Evolutionary conservation across 2,113 vertebrate genomes (phyloP).

Genomic region (Psilopogon haemacephalus): DNA sequence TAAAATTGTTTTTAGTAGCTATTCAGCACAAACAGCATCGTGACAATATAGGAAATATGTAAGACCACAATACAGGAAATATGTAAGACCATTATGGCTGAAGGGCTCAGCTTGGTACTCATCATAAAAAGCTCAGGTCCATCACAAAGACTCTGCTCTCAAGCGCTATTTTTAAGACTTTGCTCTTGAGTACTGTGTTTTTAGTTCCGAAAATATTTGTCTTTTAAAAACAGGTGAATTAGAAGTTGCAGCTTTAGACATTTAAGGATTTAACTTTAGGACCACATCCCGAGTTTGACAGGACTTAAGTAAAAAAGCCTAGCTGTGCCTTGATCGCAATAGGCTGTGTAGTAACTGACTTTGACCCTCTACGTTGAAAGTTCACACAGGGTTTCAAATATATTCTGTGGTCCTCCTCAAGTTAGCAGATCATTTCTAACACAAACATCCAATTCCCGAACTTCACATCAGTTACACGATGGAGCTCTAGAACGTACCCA

Average conservation of each 20-base stretch:
- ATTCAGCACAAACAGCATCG: background rate
- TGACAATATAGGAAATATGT: background rate
- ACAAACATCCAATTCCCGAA: background rate
- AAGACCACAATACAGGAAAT: background rate
- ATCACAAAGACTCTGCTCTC: background rate
- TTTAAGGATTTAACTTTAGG: background rate
- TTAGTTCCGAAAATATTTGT: background rate
- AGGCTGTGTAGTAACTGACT: background rate
- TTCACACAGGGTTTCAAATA: background rate
- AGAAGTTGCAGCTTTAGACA: background rate
- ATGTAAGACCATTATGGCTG: background rate
- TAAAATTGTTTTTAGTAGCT: background rate
- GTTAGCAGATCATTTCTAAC: background rate
- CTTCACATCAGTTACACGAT: background rate
- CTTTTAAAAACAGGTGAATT: background rate
- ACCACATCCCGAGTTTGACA: background rate
- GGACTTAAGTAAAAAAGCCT: background rate
- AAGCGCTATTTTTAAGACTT: background rate
- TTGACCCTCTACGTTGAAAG: background rate
- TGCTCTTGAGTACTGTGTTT: background rate
- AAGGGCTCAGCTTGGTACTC: background rate
- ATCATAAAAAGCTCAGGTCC: background rate
- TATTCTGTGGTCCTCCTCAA: background rate
- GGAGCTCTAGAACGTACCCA: background rate
- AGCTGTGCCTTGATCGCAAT: rapidly evolving